Base-by-base conservation (phyloP, 2,113 vertebrate genomes). In the Thryonomys swinderianus region DNA sequence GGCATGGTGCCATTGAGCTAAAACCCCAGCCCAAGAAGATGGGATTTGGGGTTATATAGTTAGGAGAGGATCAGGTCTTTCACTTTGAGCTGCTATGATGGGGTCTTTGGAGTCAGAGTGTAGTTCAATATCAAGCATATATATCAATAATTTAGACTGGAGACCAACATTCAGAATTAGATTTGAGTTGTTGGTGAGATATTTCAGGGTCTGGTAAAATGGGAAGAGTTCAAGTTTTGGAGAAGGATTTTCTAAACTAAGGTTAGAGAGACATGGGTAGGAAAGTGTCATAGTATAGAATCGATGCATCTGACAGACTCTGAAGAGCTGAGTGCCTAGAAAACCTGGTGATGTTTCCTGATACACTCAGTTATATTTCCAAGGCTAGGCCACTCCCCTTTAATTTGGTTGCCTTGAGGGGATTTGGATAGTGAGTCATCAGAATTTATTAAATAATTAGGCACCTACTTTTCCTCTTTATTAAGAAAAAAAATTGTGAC, bases 381-480 rank as follows among this genome's bases (percentile, higher is more conserved):
- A 25, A 20, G n/a, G 20, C 51, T 73, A 92, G 57, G 8, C 18
- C 27, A 34, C 4, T 30, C 78, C 13, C 0, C 27, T 21, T 85
- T 81, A 89, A 66, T 30, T 67, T 87, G 55, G 37, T 79, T 78
- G 13, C 51, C 5, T 21, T 61, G 34, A 79, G 73, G 62, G 69
- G 42, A 59, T n/a, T 64, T 30, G 71, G 85, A 51, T 92, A 83
- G 21, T 14, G n/a, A 93, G 34, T 83, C 20, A 95, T 59, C 40
- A 89, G 61, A 85, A 93, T 85, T 91, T 89, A 85, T 57, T 62
- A 59, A 89, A 55, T 55, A 83, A 64, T 82, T 89, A 55, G 21
- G 5, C 6, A 61, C 13, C 32, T 42, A 64, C 34, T 71, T 88
- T 55, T 16, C 25, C 27, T 85, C 59, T 34, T 11, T 95, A 40